A percentile compares a stretch with the other conserved stretches of the same genome.
phyloP scores from a whole-genome alignment of 2,888 invertebrate species.

The Cecidostiba fungosa region DNA sequence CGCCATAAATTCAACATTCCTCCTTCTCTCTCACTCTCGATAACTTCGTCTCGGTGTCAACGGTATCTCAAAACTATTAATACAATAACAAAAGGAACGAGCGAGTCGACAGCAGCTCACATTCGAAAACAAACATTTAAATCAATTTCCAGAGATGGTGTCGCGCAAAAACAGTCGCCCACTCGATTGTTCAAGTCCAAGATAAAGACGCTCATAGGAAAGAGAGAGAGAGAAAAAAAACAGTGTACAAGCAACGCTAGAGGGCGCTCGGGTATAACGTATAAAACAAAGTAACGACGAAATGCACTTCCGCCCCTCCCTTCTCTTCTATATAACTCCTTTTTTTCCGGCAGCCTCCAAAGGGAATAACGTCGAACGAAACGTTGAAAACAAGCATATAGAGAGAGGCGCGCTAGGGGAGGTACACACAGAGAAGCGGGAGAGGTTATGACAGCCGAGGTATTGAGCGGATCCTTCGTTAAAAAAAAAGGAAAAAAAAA shows the following conservation, averaged over 20 bases:
- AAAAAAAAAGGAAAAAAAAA: slow-evolving; percentile 74
- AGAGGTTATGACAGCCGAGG: slow-evolving; percentile 80
- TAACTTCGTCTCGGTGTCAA: not conserved
- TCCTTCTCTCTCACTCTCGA: too few relatives aligned
- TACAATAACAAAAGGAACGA: slow-evolving; percentile 1
- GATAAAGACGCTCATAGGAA: not conserved
- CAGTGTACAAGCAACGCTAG: not conserved
- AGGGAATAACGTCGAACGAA: slow-evolving; percentile 79
- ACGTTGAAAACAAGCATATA: slow-evolving; percentile 77
- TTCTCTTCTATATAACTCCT: slow-evolving; percentile 31
- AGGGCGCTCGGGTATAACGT: slow-evolving; percentile 62
- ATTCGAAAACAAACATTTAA: slow-evolving; percentile 4
- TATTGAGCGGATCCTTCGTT: slow-evolving; percentile 80
- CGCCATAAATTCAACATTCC: slow-evolving; percentile 7
- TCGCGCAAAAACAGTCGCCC: too few relatives aligned
- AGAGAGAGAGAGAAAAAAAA: slow-evolving; percentile 35
- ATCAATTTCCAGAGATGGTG: not conserved
- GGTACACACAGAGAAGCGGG: slow-evolving; percentile 70
- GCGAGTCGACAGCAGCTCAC: not conserved
- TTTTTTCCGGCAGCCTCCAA: slow-evolving; percentile 64
- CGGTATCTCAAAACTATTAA: slow-evolving; percentile 15
- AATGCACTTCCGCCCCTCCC: slow-evolving; percentile 75
- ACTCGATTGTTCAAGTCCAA: not conserved
- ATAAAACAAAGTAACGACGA: slow-evolving; percentile 79
- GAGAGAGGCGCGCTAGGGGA: slow-evolving; percentile 59